Conservation (phyloP, 1,140 invertebrate species). For the Thalassaphorura encarpata region DNA sequence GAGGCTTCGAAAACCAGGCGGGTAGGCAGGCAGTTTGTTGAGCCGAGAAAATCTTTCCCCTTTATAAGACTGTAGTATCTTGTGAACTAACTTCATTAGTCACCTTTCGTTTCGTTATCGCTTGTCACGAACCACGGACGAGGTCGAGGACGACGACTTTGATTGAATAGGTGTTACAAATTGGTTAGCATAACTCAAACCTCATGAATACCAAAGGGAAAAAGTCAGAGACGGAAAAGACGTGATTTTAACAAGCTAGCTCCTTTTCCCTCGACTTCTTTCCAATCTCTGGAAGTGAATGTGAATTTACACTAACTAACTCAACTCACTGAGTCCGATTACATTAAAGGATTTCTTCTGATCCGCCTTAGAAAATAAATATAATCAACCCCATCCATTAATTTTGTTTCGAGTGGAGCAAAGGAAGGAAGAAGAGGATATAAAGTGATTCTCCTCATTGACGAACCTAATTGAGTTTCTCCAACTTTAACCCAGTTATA, state of each 20-base stretch:
- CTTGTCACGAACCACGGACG: slow-evolving; percentile 26
- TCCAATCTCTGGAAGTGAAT: too few relatives aligned
- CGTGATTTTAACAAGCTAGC: too few relatives aligned
- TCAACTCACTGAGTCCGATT: too few relatives aligned
- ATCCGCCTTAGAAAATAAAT: slow-evolving; percentile 25
- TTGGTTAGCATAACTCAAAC: slow-evolving; percentile 31
- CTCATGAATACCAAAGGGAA: slow-evolving; percentile 28
- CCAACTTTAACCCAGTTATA: slow-evolving; percentile 13
- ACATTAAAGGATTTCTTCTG: too few relatives aligned
- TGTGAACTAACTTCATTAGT: slow-evolving; percentile 37
- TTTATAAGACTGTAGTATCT: slow-evolving; percentile 35
- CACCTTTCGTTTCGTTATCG: slow-evolving; percentile 38
- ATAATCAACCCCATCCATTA: slow-evolving; percentile 20
- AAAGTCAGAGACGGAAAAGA: neutral
- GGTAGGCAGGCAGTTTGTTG: too few relatives aligned
- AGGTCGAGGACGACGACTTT: slow-evolving; percentile 14
- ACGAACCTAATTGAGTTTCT: slow-evolving; percentile 7
- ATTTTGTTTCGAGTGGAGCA: too few relatives aligned
- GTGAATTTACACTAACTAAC: too few relatives aligned
- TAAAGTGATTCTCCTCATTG: too few relatives aligned
- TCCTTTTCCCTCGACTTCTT: too few relatives aligned
- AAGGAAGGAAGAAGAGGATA: too few relatives aligned
- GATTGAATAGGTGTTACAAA: slow-evolving; percentile 34
- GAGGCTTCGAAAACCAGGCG: too few relatives aligned
- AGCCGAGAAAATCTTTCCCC: too few relatives aligned